Evolutionary conservation across 1,140 invertebrate genomes (phyloP), one percentile per base, ranked within the genome.

Genomic region (Hycleus phaleratus): DNA sequence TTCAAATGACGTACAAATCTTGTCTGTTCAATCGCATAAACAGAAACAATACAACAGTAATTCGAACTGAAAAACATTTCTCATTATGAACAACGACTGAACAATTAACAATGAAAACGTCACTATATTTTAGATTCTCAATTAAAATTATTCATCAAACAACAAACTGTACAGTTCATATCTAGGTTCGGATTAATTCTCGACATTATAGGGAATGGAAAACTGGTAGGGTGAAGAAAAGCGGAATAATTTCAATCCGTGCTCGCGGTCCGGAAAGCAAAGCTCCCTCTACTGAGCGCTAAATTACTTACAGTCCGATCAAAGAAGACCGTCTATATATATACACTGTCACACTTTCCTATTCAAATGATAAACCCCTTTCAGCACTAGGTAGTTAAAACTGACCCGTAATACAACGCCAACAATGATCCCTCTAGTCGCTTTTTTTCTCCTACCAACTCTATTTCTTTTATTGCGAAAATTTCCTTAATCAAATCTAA

Each of bases 201-300:
- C 46, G 38, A 44, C 42, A 61, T 49, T 63, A 59, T 50, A 56
- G 40, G 58, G 49, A 42, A 60, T 58, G 61, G 51, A 62, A 56
- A 32, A 4, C 7, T 4, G 32, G 57, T 63, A 45, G 53, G 50
- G 56, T 57, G 43, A 56, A 60, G 58, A 60, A 63, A 60, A 63
- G 63, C 58, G 63, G 61, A 65, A 65, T 65, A 63, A 65, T 66
- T 66, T 66, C 61, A 63, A 66, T 63, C 64, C 57, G 47, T 58
- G 59, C 64, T 61, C 58, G 59, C 53, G 55, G 56, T 56, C 54
- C 59, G 51, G 44, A 54, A 53, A 62, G 26, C 55, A 62, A 62
- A 59, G 51, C 48, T 50, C 57, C 55, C 52, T 47, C 39, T 58
- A 59, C 53, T 38, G 50, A 38, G 48, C 59, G 55, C 51, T 56